Evolutionary conservation across 2,888 invertebrate genomes (phyloP).

Genomic region (Dyspetes luteomarginatus): DNA sequence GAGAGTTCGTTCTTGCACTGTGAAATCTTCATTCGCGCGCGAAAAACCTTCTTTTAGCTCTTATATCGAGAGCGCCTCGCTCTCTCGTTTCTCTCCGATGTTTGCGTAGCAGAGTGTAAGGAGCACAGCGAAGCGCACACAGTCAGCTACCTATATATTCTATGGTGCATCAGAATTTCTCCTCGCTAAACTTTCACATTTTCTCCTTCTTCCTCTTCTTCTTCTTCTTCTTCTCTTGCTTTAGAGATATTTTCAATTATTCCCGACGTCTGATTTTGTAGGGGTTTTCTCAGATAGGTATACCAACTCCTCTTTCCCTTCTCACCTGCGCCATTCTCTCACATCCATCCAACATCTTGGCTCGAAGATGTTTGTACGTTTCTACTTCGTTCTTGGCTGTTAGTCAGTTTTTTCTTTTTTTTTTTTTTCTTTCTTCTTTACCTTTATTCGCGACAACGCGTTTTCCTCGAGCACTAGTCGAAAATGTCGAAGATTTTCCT

Average conservation of each 20-base stretch:
- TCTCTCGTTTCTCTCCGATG: constrained; percentile 54
- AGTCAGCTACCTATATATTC: constrained; percentile 33
- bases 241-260: constrained; percentile 81
- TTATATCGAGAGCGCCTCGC: constrained; percentile 32
- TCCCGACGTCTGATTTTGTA: constrained; percentile 77
- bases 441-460: constrained; percentile 24
- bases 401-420: background rate
- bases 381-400: constrained; percentile 7
- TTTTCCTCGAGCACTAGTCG: constrained; percentile 6
- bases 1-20: constrained; percentile 41
- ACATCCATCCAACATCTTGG: constrained; percentile 49
- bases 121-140: constrained; percentile 47
- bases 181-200: background rate
- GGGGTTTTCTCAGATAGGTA: constrained; percentile 46
- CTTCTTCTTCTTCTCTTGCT: constrained; percentile 43
- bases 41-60: constrained; percentile 58
- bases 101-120: constrained; percentile 67
- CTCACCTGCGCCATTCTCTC: constrained; percentile 29
- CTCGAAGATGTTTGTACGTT: constrained; percentile 42
- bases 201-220: constrained; percentile 69
- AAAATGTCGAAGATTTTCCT: constrained; percentile 25
- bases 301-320: constrained; percentile 4
- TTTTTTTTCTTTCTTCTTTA: background rate
- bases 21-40: constrained; percentile 60
- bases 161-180: constrained; percentile 69